Evolutionary conservation across 92 coral and sea anemone species (phyloP).

Genomic region (Metridium senile): DNA sequence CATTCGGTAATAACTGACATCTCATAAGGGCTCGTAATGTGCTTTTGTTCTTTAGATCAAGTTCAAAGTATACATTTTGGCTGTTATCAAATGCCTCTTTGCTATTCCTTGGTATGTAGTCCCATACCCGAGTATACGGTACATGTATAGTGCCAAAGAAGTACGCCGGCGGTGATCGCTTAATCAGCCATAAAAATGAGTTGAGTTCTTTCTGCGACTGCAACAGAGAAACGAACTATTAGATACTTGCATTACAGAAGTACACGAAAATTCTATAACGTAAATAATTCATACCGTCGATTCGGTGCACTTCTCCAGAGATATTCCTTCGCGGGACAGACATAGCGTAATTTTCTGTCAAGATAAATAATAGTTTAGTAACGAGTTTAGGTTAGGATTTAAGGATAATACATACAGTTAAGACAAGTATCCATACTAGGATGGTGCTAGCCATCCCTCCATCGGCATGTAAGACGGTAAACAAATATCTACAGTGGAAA

Average conservation of each 20-base stretch:
- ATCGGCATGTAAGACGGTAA: constrained; percentile 30
- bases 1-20: constrained; percentile 92
- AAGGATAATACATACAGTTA: constrained; percentile 50
- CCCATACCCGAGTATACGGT: constrained; percentile 98
- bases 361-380: neutral
- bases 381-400: constrained; percentile 11
- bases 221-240: constrained; percentile 13
- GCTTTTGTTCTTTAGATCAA: constrained; percentile 76
- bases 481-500: neutral
- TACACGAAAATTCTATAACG: constrained; percentile 38
- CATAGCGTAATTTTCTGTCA: constrained; percentile 2
- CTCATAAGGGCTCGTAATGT: constrained; percentile 76
- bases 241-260: constrained; percentile 18
- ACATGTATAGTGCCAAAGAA: constrained; percentile 98
- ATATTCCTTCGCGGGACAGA: neutral
- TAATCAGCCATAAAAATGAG: constrained; percentile 91
- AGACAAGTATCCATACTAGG: constrained; percentile 51
- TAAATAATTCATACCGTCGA: constrained; percentile 50
- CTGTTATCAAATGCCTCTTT: constrained; percentile 80
- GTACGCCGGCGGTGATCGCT: constrained; percentile 88
- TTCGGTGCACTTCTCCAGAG: constrained; percentile 41
- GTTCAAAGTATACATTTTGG: constrained; percentile 93
- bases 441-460: constrained; percentile 62
- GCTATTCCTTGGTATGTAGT: constrained; percentile 92
- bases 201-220: constrained; percentile 79